Conservation (phyloP, 2,888 invertebrate genomes). For the Nymphalis polychloros region DNA sequence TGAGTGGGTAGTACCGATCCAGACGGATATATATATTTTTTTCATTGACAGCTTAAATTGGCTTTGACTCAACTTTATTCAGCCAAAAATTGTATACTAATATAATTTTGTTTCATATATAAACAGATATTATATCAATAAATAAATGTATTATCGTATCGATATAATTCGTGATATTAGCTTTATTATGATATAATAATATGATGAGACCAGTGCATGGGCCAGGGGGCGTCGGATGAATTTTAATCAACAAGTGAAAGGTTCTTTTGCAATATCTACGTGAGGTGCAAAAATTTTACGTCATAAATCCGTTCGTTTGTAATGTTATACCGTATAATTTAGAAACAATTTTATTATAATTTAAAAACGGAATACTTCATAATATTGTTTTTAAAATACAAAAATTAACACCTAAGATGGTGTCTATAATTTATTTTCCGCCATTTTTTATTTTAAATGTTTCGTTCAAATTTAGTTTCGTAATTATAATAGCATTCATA, state of each 20-base stretch:
- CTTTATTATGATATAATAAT: constrained; percentile 34
- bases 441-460: too few species aligned
- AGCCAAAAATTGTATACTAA: too few species aligned
- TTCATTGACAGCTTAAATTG: too few species aligned
- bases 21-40: too few species aligned
- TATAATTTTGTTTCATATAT: neutral
- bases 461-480: too few species aligned
- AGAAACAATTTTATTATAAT: constrained; percentile 7
- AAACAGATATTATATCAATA: neutral
- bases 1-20: too few species aligned
- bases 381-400: neutral
- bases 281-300: constrained; percentile 40
- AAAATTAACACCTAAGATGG: neutral
- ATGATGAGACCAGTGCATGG: constrained; percentile 33
- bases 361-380: neutral
- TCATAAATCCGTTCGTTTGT: constrained; percentile 28
- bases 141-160: neutral
- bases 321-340: constrained; percentile 12
- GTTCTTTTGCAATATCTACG: constrained; percentile 40
- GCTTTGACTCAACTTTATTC: too few species aligned
- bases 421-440: neutral
- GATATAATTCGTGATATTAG: constrained; percentile 7
- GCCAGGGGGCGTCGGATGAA: constrained; percentile 36
- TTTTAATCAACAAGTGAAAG: constrained; percentile 41
- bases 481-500: too few species aligned